Evolutionary conservation across 2,113 vertebrate species (phyloP).

Genomic region (Craseonycteris thonglongyai): DNA sequence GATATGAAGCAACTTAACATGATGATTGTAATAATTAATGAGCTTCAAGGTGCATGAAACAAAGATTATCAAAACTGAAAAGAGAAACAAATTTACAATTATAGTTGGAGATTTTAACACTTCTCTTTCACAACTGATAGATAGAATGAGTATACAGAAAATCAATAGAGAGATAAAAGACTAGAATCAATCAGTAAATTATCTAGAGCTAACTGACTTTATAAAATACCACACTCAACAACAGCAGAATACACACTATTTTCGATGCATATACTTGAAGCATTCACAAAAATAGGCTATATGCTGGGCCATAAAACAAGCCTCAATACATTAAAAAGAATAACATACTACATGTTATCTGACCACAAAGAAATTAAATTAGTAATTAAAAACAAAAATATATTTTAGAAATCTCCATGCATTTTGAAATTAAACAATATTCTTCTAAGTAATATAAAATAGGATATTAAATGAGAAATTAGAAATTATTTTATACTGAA

Average conservation of each 20-base stretch:
- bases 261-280: background rate
- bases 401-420: background rate
- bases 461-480: background rate
- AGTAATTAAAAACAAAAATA: background rate
- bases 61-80: background rate
- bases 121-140: background rate
- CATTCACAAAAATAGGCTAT: background rate
- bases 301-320: background rate
- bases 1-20: background rate
- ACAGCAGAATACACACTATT: background rate
- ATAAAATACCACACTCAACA: background rate
- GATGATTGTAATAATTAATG: background rate
- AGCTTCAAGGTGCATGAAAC: background rate
- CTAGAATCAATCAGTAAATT: background rate
- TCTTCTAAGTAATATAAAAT: background rate
- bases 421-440: background rate
- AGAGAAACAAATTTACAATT: background rate
- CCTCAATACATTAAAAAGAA: background rate
- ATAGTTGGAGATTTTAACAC: background rate
- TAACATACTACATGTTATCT: background rate
- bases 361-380: background rate
- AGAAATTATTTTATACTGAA: background rate
- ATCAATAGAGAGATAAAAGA: background rate
- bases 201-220: background rate
- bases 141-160: background rate